Evolutionary conservation across 2,797 vertebrate genomes (phyloP), one percentile per base, ranked within the genome.

Genomic region (Geotrypetes seraphini): DNA sequence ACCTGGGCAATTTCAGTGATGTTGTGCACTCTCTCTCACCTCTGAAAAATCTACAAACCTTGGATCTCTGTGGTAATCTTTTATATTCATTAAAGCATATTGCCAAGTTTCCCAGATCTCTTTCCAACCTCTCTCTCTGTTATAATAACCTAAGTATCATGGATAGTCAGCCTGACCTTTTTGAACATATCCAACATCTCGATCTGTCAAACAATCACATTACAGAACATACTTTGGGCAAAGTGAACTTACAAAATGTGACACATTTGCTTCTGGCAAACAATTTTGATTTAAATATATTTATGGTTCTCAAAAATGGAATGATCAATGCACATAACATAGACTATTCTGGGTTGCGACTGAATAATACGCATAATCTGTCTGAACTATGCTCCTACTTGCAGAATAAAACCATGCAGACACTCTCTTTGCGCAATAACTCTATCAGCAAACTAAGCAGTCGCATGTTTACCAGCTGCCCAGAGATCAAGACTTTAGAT

Each of bases 171-270:
- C 3, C 4, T 1, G 10, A 29, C 8, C 36, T 59, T 7, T 41
- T 50, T 5, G 1, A 11, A 6, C 27, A 39, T 0, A 5, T 61
- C 8, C 19, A 5, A n/a, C 1, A 1, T 2, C 40, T 67, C 5
- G 54, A 63, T 18, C 34, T 67, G 4, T 56, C 60, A 21, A 45
- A 47, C 28, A 67, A 67, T 30, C 49, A 43, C n/a, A 29, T 58
- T 28, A 6, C 12, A 1, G 9, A 18, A 1, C 25, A 17, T 0
- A 33, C 43, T 5, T 42, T 67, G 12, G 18, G 40, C 4, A 17
- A 2, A 0, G 13, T 56, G 1, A 2, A 7, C 6, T 19, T 63
- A 8, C 15, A 2, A 2, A 36, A 39, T 4, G 10, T 53, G 7
- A 18, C 10, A 6, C 11, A 15, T 2, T 14, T 67, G 16, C 30